phyloP scores from a whole-genome alignment of 2,888 invertebrate genomes.

The Seira sanloemensis region DNA sequence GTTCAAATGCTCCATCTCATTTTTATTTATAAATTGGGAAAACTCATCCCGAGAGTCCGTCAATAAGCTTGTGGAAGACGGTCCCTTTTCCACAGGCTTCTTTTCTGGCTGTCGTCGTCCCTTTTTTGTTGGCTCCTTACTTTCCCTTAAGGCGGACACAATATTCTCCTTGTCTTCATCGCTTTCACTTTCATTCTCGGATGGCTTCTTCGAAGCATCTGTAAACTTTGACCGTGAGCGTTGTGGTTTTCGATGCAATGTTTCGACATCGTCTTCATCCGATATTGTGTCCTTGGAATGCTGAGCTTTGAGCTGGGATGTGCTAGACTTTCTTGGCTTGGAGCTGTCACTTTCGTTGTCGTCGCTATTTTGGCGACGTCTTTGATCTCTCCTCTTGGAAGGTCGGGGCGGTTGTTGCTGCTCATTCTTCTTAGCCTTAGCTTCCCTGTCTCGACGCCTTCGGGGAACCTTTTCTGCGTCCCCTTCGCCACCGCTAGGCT shows the following conservation, averaged over 20 bases:
- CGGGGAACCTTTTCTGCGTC: slow-evolving; percentile 23
- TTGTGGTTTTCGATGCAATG: too few species aligned
- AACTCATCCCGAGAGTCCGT: background rate
- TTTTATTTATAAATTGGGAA: slow-evolving; percentile 23
- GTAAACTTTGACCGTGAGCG: too few species aligned
- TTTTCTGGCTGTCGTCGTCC: background rate
- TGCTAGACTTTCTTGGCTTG: too few species aligned
- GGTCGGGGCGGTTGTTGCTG: background rate
- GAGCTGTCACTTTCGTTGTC: too few species aligned
- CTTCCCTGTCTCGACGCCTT: background rate
- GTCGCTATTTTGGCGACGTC: background rate
- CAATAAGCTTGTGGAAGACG: background rate
- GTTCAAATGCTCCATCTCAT: slow-evolving; percentile 35
- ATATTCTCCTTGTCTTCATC: background rate
- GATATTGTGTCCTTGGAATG: too few species aligned
- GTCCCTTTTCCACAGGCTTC: background rate
- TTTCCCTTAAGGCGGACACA: background rate
- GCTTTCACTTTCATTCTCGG: slow-evolving; percentile 3
- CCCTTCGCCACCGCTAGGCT: slow-evolving; percentile 29
- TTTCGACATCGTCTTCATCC: too few species aligned
- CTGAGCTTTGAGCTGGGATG: too few species aligned
- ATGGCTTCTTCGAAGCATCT: too few species aligned
- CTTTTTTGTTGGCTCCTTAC: background rate
- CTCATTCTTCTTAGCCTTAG: background rate
- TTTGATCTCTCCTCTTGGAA: background rate